Base-by-base conservation (phyloP, 2,113 vertebrate species). In the Ondatra zibethicus region DNA sequence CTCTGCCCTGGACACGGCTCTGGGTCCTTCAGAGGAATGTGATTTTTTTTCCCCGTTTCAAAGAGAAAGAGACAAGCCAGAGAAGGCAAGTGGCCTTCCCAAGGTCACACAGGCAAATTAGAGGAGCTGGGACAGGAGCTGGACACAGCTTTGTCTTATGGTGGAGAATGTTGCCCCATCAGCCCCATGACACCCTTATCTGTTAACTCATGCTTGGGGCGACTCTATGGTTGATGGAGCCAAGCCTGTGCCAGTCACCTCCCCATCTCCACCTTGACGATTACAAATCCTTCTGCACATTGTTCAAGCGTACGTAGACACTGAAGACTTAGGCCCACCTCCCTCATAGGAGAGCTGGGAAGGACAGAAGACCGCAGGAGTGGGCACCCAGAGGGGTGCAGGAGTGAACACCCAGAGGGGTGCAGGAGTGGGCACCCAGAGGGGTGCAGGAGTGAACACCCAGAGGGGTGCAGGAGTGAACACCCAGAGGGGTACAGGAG, bases 261-360 rank as follows among this genome's bases (percentile, higher is more conserved):
- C 36, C 72, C 45, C 50, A 42, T 4, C 11, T 6, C 21, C 33
- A 1, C 12, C 0, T 23, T 14, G 36, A 23, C 58, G 16, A 0
- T 36, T 14, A 1, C 0, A 8, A 61, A 42, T 42, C 52, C 27
- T 9, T 76, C 11, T 1, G 19, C 31, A 13, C 21, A 7, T 36
- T 47, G 27, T n/a, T 52, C 25, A 4, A 8, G 55, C n/a, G 2
- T 25, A 23, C 10, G 3, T 4, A 36, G n/a, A 77, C 13, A 23
- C 50, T 65, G 27, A 3, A 19, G 14, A 7, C 33, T 75, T 92
- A 12, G 81, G 47, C 3, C 14, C 19, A 2, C 50, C 39, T 73
- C 27, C 36, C 33, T 5, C 7, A 29, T 39, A 25, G n/a, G 58
- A 45, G 55, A n/a, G 8, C 29, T 33, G 39, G 2, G n/a, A 27